Base-by-base conservation (phyloP, 2,797 vertebrate genomes). In the Rhinella marina region DNA sequence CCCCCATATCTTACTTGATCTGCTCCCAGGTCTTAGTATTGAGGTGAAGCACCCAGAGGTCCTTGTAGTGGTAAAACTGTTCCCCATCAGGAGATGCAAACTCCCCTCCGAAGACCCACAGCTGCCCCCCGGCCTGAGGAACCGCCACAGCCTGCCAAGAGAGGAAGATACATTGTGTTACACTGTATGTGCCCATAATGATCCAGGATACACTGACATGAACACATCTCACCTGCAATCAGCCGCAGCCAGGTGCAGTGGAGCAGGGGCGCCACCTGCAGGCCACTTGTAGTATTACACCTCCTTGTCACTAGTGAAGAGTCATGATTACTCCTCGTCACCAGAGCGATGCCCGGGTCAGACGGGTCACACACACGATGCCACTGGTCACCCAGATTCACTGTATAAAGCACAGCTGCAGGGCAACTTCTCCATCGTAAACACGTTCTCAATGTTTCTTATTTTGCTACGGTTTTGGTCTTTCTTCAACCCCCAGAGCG, bases 21-120 rank as follows among this genome's bases (percentile, higher is more conserved):
- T 98, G 97, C 86, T 99, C 98, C 98, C 98, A 99, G 23, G 95
- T 96, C 92, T 94, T 94, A 85, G 95, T 97, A 75, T 94, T 94
- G 92, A 99, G 93, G 90, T 99, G 98, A 91, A 99, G 95, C 73
- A 99, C 97, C 98, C 98, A 99, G 21, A 99, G 96, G 92, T 99
- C 98, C 92, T 95, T 99, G 93, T 99, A 99, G 90, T 99, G 98
- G 92, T 99, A 99, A 92, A 99, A 99, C 92, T 97, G 97, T 56
- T 99, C 98, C 41, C 97, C 98, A 0, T 94, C 95, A 0, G 97
- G 98, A 76, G 98, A 98, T 0, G 97, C 97, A 93, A 99, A 99
- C 93, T 99, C 98, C 2, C 98, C 98, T 0, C 98, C 98, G 3
- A 98, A 99, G n/a, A 99, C 81, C 98, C 98, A 99, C 56, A 99